phyloP scores from a whole-genome alignment of 2,888 invertebrate genomes.

The Sericinus montela region DNA sequence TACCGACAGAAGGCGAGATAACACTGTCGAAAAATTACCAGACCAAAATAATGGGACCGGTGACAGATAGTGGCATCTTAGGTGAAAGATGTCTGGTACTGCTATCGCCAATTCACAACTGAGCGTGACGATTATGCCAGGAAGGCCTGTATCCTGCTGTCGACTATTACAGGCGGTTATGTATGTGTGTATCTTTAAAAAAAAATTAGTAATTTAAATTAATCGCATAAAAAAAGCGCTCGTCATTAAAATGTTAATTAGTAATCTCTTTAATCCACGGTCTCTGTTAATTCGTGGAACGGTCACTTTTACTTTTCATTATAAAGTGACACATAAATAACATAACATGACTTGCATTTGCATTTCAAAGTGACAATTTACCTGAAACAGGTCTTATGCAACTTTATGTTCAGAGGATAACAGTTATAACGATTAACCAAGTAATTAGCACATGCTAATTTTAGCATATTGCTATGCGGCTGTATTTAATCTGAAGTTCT shows the following conservation, averaged over 20 bases:
- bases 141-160: no score
- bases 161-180: no score
- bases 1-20: no score
- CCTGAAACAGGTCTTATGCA: neutral
- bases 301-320: slow-evolving; percentile 10
- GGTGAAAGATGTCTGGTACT: no score
- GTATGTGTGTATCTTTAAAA: no score
- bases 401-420: neutral
- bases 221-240: neutral
- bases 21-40: no score
- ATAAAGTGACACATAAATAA: slow-evolving; percentile 10
- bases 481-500: no score
- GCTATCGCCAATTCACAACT: no score
- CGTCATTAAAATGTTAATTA: slow-evolving; percentile 16
- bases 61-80: no score
- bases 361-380: slow-evolving; percentile 16
- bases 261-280: neutral
- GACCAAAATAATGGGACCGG: no score
- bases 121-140: no score
- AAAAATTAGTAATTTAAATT: no score
- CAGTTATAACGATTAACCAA: slow-evolving; percentile 4
- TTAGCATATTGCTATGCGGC: neutral
- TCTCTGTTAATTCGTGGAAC: neutral
- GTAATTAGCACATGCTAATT: slow-evolving; percentile 11
- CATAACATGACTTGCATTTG: slow-evolving; percentile 7